Conservation (phyloP, 2,888 invertebrate species). For the Tigriopus californicus region DNA sequence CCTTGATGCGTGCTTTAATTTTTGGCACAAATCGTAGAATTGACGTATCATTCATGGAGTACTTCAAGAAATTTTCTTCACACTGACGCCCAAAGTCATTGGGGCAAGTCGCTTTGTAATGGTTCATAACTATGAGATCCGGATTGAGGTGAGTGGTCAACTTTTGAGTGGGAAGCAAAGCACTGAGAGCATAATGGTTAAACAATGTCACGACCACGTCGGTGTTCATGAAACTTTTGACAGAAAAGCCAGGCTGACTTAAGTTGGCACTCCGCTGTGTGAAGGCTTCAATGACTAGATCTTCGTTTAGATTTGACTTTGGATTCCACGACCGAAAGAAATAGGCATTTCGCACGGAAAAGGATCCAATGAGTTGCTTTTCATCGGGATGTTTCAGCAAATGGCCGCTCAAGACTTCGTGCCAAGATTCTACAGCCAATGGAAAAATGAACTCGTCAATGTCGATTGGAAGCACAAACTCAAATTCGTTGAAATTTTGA, state of each 20-base stretch:
- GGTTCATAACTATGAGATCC: background rate
- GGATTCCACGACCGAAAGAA: background rate
- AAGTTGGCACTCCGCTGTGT: background rate
- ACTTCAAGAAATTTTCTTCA: no score
- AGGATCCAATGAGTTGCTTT: background rate
- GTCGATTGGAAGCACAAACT: background rate
- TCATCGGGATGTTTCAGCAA: background rate
- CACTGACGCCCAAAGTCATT: background rate
- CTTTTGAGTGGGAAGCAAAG: background rate
- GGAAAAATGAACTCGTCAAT: conserved; percentile 1
- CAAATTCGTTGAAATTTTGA: background rate
- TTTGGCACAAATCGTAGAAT: no score
- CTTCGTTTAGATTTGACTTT: background rate
- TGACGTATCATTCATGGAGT: no score
- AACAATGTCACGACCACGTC: background rate
- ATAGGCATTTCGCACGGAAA: background rate
- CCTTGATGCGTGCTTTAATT: no score
- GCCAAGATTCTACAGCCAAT: background rate
- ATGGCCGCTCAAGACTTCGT: background rate
- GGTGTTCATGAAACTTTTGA: background rate
- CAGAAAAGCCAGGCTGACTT: background rate
- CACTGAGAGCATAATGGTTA: background rate
- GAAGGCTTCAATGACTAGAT: background rate
- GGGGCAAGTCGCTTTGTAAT: background rate
- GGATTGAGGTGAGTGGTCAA: background rate